Base-by-base conservation (phyloP, 2,797 vertebrate species). In the Chromis chromis region DNA sequence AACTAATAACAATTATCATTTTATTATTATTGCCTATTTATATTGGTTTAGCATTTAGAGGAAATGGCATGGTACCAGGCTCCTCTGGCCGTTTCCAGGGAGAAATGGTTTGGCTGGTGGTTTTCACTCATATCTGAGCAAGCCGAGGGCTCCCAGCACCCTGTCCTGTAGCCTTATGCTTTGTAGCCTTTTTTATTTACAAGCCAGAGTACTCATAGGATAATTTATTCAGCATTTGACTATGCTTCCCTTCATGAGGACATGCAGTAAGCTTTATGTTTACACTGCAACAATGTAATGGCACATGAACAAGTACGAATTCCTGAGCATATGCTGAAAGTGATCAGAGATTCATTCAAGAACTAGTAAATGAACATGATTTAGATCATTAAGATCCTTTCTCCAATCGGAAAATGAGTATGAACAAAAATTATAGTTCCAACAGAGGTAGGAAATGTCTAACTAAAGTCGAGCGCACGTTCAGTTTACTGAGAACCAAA, bases 81-180 rank as follows among this genome's bases (percentile, higher is more conserved):
- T 77, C 21, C 49, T 70, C 44, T 52, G 67, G 36, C 36, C 54
- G 27, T 66, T 70, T 55, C 74, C 50, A 57, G 40, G 36, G 49
- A 46, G 28, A 40, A 21, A 33, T 52, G 52, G 19, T 78, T 65
- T 74, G 19, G 42, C 31, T 25, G 33, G 12, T 62, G 36, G 62
- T 62, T 59, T 66, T 50, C 46, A 56, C 46, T 33, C 67, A 56
- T 42, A 55, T 44, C 59, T 65, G 48, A 78, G 59, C 48, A 59
- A 59, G 50, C 27, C 16, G 2, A 63, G 65, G 71, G 63, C 54
- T 42, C 36, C 31, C 0, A 40, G 17, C 11, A 6, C 11, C 50
- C 61, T 54, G n/a, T 58, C 63, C 31, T 54, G 48, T 60, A 82
- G 79, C 81, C 62, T 60, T 80, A 68, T 70, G 50, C 46, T 22